Evolutionary conservation across 2,797 vertebrate genomes (phyloP).

Genomic region (Anguilla pacifica): DNA sequence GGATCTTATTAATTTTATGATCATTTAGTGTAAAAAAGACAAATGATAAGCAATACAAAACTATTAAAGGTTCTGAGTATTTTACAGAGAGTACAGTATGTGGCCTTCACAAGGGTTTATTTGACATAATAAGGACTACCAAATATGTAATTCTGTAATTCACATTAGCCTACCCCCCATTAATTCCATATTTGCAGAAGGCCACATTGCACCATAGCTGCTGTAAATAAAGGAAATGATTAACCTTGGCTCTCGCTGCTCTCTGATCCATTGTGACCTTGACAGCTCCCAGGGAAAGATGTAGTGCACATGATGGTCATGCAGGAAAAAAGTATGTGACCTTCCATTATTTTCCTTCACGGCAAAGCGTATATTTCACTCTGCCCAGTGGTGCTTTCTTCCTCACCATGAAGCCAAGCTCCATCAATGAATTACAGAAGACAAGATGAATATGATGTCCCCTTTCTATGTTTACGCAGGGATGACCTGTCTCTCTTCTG

Average conservation of each 20-base stretch:
- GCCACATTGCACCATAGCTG: background rate
- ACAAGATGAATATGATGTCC: background rate
- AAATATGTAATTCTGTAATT: background rate
- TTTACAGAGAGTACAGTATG: background rate
- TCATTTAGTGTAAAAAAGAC: too few species aligned
- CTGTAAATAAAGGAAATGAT: background rate
- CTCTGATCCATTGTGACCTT: background rate
- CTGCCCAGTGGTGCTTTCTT: background rate
- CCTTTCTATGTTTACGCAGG: background rate
- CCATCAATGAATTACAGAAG: conserved; percentile 1
- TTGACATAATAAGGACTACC: background rate
- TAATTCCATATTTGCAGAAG: background rate
- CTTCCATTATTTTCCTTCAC: background rate
- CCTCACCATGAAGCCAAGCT: background rate
- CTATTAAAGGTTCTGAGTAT: too few species aligned
- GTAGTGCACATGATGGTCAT: background rate
- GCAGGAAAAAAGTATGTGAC: background rate
- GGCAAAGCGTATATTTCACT: background rate
- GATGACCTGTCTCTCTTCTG: background rate
- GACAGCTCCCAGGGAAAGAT: conserved; percentile 8
- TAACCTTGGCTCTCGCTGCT: background rate
- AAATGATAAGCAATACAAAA: too few species aligned
- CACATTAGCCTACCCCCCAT: background rate
- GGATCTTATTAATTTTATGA: too few species aligned
- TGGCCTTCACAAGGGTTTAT: background rate